Evolutionary conservation across 64 coral and sea anemone genomes (phyloP).

Genomic region (Dendrophyllia cribrosa): DNA sequence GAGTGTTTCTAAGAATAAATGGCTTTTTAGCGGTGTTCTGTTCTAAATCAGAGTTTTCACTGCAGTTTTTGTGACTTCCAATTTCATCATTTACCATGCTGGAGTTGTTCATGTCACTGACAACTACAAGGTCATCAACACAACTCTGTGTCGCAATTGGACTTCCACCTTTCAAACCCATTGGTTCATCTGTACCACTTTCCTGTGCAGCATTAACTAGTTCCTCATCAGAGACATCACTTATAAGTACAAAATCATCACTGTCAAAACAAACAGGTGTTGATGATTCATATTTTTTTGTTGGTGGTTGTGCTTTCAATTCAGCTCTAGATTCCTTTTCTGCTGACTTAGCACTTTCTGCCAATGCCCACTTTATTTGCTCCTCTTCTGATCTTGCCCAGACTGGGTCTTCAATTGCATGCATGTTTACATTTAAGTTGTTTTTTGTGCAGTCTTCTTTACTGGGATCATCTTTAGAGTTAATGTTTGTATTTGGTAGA

Average conservation of each 20-base stretch:
- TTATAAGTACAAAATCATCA: background rate
- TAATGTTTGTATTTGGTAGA: background rate
- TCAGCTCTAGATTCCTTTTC: background rate
- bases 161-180: slow-evolving; percentile 18
- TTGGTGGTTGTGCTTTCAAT: background rate
- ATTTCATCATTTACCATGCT: background rate
- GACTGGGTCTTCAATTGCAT: background rate
- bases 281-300: background rate
- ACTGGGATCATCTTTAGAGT: too few relatives aligned
- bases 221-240: slow-evolving; percentile 12
- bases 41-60: background rate
- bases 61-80: background rate
- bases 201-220: background rate
- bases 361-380: slow-evolving; percentile 64
- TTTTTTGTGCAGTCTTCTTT: background rate
- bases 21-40: background rate
- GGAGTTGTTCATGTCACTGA: background rate
- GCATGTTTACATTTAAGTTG: too few relatives aligned
- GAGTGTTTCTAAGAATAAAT: background rate
- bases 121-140: background rate
- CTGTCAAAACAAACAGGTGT: background rate
- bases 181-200: background rate
- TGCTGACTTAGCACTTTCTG: slow-evolving; percentile 49
- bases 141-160: background rate
- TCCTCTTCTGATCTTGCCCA: slow-evolving; percentile 40